phyloP scores from a whole-genome alignment of 2,888 invertebrate genomes.

The Monochamus alternatus region DNA sequence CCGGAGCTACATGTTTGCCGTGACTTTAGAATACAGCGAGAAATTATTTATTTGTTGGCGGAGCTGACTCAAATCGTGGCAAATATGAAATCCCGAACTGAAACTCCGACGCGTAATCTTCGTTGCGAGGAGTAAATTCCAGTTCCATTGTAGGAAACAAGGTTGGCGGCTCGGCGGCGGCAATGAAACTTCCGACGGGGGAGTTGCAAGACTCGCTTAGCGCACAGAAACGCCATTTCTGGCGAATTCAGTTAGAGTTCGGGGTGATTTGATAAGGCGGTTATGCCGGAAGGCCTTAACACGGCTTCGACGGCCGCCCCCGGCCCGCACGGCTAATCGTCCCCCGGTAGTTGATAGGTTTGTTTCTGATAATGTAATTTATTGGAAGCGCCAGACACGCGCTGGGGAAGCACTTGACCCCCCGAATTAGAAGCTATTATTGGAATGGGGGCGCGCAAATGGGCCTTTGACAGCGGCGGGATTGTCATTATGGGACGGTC shows the following conservation, averaged over 20 bases:
- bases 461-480: slow-evolving; percentile 24
- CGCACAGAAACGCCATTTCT: slow-evolving; percentile 40
- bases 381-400: slow-evolving; percentile 12
- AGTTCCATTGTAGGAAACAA: slow-evolving; percentile 27
- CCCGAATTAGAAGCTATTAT: slow-evolving; percentile 28
- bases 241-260: slow-evolving; percentile 53
- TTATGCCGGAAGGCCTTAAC: slow-evolving; percentile 50
- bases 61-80: too few relatives aligned
- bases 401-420: slow-evolving; percentile 33
- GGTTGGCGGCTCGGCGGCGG: slow-evolving; percentile 4
- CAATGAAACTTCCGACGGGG: slow-evolving; percentile 39
- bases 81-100: background rate
- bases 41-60: too few relatives aligned
- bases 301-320: slow-evolving; percentile 47
- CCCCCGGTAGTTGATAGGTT: slow-evolving; percentile 28
- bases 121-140: slow-evolving; percentile 22
- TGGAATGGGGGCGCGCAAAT: slow-evolving; percentile 31
- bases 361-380: slow-evolving; percentile 40
- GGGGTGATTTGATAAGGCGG: slow-evolving; percentile 54
- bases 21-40: too few relatives aligned
- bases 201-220: slow-evolving; percentile 27
- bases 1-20: too few relatives aligned
- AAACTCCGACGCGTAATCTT: background rate
- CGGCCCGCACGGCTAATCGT: slow-evolving; percentile 29
- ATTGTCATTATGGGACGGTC: slow-evolving; percentile 4